Evolutionary conservation across 64 coral and sea anemone genomes (phyloP).

Genomic region (Acropora tenuis): DNA sequence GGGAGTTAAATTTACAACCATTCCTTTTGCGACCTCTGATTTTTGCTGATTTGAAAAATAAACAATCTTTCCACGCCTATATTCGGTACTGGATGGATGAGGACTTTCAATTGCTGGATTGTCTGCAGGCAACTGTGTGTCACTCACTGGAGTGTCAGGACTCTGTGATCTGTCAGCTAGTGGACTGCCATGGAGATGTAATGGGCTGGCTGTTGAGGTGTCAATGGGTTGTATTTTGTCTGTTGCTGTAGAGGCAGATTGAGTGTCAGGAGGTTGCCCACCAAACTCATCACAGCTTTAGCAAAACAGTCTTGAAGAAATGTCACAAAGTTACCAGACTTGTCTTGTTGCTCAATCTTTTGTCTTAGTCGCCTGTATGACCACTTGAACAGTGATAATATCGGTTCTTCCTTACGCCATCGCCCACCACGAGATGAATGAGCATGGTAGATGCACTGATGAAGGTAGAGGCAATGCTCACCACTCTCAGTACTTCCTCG

Average conservation of each 20-base stretch:
- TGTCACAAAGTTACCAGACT: no score
- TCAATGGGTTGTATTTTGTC: not conserved
- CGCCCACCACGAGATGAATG: not conserved
- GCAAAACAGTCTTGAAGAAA: no score
- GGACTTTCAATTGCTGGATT: not conserved
- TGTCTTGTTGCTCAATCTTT: conserved; percentile 4
- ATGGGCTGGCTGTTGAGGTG: not conserved
- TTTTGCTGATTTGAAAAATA: not conserved
- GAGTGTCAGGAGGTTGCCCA: not conserved
- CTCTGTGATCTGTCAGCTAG: not conserved
- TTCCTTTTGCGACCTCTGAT: not conserved
- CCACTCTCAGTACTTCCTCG: not conserved
- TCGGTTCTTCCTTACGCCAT: conserved; percentile 40
- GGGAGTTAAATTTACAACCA: not conserved
- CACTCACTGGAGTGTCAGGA: not conserved
- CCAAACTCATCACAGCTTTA: not conserved
- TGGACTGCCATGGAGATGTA: not conserved
- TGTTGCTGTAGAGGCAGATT: not conserved
- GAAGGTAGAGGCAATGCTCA: not conserved
- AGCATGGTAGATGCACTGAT: conserved; percentile 11
- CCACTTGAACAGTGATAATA: conserved; percentile 40
- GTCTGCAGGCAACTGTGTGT: not conserved
- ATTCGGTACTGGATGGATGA: not conserved
- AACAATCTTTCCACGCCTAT: not conserved
- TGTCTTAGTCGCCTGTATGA: conserved; percentile 9